Evolutionary conservation across 2,888 invertebrate genomes (phyloP).

Genomic region (Cacoxenus indagator): DNA sequence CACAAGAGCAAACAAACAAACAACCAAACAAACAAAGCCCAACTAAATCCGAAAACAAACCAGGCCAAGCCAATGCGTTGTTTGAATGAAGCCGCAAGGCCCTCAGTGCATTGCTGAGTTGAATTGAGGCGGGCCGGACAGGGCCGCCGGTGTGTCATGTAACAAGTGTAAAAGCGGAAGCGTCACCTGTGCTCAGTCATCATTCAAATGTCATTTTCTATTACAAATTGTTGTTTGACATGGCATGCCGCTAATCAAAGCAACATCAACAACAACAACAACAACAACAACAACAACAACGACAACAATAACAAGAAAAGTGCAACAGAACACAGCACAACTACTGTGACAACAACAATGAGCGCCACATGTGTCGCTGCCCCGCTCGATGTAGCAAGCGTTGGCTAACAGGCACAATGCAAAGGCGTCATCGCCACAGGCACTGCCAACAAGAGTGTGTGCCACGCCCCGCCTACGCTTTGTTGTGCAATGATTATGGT

Average conservation of each 20-base stretch:
- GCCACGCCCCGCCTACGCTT: background rate
- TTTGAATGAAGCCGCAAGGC: background rate
- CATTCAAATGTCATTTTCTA: constrained; percentile 59
- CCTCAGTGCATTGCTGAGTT: background rate
- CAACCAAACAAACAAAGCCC: background rate
- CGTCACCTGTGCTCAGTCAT: constrained; percentile 55
- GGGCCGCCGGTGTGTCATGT: background rate
- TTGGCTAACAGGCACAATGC: no score
- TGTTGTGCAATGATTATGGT: no score
- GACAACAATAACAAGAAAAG: constrained; percentile 17
- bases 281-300: constrained; percentile 28
- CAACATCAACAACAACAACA: constrained; percentile 24
- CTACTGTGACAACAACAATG: background rate
- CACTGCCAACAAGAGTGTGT: background rate
- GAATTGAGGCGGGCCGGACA: background rate
- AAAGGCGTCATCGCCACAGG: background rate
- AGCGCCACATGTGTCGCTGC: constrained; percentile 13
- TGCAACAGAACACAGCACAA: background rate
- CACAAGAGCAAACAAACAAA: background rate
- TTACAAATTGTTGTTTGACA: constrained; percentile 65
- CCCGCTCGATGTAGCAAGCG: no score
- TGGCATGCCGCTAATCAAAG: constrained; percentile 65
- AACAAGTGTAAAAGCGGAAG: constrained; percentile 53
- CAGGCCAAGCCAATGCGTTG: background rate
- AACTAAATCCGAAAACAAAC: background rate